Percentiles rank a stretch among this genome's conserved stretches.
These are phyloP conservation scores for Whitmania pigra DNA, from an alignment of 1,140 invertebrate genomes.

Conservation along the genomic window DNA sequence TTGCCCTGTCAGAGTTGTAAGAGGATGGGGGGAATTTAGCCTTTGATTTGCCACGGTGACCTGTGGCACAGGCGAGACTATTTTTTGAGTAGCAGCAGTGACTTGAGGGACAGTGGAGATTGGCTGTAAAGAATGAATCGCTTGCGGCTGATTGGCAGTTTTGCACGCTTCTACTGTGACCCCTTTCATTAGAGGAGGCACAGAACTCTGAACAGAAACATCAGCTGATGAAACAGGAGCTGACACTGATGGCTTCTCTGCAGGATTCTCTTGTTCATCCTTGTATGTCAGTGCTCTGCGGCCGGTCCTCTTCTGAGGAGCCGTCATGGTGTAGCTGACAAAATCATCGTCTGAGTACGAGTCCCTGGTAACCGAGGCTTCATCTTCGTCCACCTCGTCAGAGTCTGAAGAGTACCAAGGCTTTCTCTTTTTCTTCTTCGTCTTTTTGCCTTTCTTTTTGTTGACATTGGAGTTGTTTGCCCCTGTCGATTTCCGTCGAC, in stretches of 20 bases:
- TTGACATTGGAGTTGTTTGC: not conserved
- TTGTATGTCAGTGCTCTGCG: not conserved
- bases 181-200: not conserved
- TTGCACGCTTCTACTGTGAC: not conserved
- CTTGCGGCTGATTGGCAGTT: not conserved
- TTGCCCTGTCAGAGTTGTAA: too few species aligned
- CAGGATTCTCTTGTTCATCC: not conserved
- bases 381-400: not conserved
- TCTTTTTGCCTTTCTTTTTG: not conserved
- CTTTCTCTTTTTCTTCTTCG: not conserved
- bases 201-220: not conserved
- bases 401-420: not conserved
- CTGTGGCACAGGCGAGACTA: too few species aligned
- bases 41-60: too few species aligned
- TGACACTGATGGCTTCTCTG: not conserved
- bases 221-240: not conserved
- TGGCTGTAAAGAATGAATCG: not conserved
- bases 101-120: not conserved
- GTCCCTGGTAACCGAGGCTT: not conserved
- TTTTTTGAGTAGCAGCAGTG: not conserved
- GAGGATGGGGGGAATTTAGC: too few species aligned
- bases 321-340: not conserved
- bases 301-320: not conserved
- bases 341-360: constrained; percentile 3
- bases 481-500: not conserved